Evolutionary conservation across 1,140 invertebrate genomes (phyloP).

Genomic region (Ephestia elutella): DNA sequence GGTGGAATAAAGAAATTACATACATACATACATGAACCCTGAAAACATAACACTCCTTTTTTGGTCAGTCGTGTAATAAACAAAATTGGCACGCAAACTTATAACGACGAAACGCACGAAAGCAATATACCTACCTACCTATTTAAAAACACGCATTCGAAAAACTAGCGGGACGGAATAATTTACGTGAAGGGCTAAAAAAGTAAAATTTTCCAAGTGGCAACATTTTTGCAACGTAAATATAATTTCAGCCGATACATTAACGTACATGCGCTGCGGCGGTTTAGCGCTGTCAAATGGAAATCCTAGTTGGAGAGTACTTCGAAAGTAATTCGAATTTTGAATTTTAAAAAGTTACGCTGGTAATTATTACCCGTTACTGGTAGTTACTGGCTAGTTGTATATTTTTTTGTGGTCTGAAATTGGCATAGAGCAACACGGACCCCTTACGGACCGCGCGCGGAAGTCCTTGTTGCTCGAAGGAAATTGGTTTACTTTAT

Average conservation of each 20-base stretch:
- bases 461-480: too few relatives aligned
- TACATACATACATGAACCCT: too few relatives aligned
- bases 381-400: too few relatives aligned
- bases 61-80: too few relatives aligned
- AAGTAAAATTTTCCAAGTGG: slow-evolving; percentile 7
- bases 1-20: too few relatives aligned
- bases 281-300: slow-evolving; percentile 44
- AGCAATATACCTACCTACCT: too few relatives aligned
- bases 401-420: too few relatives aligned
- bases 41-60: too few relatives aligned
- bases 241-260: slow-evolving; percentile 47
- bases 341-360: background rate
- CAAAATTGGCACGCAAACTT: background rate
- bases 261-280: slow-evolving; percentile 26
- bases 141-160: background rate
- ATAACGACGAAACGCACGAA: background rate
- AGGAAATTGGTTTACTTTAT: too few relatives aligned
- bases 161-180: background rate
- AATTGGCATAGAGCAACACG: too few relatives aligned
- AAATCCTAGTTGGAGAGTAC: slow-evolving; percentile 31
- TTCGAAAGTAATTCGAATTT: slow-evolving; percentile 5
- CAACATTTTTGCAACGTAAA: slow-evolving; percentile 43
- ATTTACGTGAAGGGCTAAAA: slow-evolving; percentile 5
- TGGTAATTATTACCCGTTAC: too few relatives aligned
- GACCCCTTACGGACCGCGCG: too few relatives aligned